Evolutionary conservation across 2,888 invertebrate species (phyloP).

Genomic region (Eulithis testata): DNA sequence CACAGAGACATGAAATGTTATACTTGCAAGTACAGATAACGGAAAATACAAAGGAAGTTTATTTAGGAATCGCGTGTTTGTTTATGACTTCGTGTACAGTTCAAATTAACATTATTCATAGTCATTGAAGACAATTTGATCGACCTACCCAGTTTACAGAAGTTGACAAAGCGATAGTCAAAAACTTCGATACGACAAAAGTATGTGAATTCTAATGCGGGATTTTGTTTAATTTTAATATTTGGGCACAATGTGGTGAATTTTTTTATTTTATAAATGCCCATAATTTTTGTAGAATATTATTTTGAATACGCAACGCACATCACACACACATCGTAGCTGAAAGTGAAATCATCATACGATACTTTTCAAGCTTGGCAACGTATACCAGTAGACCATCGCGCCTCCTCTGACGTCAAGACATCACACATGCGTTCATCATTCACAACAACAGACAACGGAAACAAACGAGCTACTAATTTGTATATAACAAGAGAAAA

Average conservation of each 20-base stretch:
- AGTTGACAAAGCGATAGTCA: conserved; percentile 24
- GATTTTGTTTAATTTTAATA: neutral
- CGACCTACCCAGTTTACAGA: neutral
- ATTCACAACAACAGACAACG: conserved; percentile 42
- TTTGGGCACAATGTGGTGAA: neutral
- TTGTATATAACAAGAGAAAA: neutral
- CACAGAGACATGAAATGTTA: conserved; percentile 32
- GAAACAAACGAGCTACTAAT: conserved; percentile 20
- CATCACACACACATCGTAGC: conserved; percentile 13
- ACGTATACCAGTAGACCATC: conserved; percentile 52
- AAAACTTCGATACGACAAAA: conserved; percentile 10
- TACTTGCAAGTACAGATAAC: conserved; percentile 36
- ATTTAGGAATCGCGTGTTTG: conserved; percentile 61
- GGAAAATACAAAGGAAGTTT: conserved; percentile 41
- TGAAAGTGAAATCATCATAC: conserved; percentile 29
- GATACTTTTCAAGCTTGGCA: conserved; percentile 53
- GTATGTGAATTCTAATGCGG: conserved; percentile 1
- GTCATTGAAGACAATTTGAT: conserved; percentile 30
- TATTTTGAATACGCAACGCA: conserved; percentile 3
- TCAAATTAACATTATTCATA: conserved; percentile 51
- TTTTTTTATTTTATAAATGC: too few species aligned
- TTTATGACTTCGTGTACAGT: conserved; percentile 48
- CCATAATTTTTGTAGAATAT: neutral
- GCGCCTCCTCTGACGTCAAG: conserved; percentile 64
- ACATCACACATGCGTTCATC: conserved; percentile 40